Conservation (phyloP, 2,797 vertebrate species). For the Melanotaenia pygmaea region DNA sequence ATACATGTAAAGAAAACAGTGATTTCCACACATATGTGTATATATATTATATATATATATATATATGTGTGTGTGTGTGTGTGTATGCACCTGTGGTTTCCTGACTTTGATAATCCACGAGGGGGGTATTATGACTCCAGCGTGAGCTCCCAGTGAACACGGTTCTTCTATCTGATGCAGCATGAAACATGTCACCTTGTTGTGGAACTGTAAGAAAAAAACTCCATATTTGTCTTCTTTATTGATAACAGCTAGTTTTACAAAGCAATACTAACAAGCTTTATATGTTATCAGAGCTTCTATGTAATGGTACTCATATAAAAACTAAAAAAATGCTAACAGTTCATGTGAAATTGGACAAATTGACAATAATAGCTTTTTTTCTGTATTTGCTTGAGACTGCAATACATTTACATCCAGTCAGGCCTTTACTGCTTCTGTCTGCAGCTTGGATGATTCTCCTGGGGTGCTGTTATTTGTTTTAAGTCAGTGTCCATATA, state of each 20-base stretch:
- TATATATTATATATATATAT: conserved; percentile 26
- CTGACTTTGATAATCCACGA: conserved; percentile 99
- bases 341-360: neutral
- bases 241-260: neutral
- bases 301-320: neutral
- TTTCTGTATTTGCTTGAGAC: neutral
- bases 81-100: conserved; percentile 92
- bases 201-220: conserved; percentile 89
- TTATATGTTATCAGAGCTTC: neutral
- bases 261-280: neutral
- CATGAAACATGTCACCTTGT: conserved; percentile 99
- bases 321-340: neutral
- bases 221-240: neutral
- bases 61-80: conserved; percentile 32
- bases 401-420: neutral
- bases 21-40: neutral
- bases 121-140: conserved; percentile 96
- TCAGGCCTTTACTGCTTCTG: neutral
- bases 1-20: neutral
- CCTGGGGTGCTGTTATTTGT: neutral
- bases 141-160: conserved; percentile 95
- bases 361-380: neutral
- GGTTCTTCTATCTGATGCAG: conserved; percentile 99
- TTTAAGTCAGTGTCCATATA: neutral
- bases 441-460: neutral